A percentile compares a stretch with the other conserved stretches of the same genome.
Evolutionary conservation across 2,113 vertebrate species (phyloP).

Genomic region (Anoura caudifer): DNA sequence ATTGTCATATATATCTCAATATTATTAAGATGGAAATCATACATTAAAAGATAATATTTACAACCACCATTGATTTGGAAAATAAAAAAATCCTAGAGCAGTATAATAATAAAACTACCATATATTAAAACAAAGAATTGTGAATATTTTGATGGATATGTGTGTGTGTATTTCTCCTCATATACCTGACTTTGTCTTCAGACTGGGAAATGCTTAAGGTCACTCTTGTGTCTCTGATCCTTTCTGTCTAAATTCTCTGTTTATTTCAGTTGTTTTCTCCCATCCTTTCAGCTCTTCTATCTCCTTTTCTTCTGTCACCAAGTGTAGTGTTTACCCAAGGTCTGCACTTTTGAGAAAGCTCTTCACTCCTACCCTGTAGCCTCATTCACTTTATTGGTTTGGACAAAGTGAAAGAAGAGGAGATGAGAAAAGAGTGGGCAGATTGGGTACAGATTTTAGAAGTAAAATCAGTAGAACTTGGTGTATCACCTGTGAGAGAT

Average conservation of each 20-base stretch:
- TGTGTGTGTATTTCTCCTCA: too few species aligned
- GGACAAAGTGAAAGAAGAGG: background rate
- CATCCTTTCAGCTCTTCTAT: background rate
- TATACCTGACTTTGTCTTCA: background rate
- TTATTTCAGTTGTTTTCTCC: background rate
- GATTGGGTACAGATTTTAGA: background rate
- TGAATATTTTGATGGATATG: too few species aligned
- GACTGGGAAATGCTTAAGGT: background rate
- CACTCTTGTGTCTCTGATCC: background rate
- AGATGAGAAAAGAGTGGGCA: background rate
- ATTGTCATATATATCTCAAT: background rate
- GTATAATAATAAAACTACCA: too few species aligned
- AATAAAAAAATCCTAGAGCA: too few species aligned
- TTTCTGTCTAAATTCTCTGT: background rate
- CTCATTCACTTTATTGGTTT: background rate
- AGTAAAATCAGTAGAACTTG: background rate
- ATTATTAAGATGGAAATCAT: background rate
- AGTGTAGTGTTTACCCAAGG: background rate
- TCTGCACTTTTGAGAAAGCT: background rate
- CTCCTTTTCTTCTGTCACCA: background rate
- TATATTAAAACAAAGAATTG: too few species aligned
- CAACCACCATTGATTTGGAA: too few species aligned
- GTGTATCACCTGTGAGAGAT: background rate
- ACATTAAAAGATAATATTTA: background rate
- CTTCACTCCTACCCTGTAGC: background rate